Base-by-base conservation (phyloP, 2,797 vertebrate genomes). In the Chaetodon trifasciatus region DNA sequence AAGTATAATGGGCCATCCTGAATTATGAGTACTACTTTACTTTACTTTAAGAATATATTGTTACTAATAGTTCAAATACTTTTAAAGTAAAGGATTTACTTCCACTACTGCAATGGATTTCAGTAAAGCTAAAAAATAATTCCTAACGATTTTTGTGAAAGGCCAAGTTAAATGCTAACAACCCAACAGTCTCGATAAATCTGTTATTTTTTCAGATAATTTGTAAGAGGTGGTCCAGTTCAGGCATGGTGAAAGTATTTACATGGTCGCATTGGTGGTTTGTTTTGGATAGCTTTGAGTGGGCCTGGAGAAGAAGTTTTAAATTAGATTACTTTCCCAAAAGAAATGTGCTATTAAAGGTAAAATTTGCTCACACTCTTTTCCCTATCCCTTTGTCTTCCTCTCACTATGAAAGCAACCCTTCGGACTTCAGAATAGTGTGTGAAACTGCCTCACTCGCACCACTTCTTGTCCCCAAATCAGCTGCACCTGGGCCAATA, bases 401-500 rank as follows among this genome's bases (percentile, higher is more conserved):
- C 6, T 11, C 0, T 47, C 58, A 23, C 37, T 35, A 28, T 57
- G 32, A 47, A 64, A 74, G 23, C 15, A 68, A 42, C 12, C 5
- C 9, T n/a, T 76, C 23, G 28, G 66, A 49, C 39, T 57, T 42
- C 40, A 61, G 70, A 73, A 44, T 49, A 74, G 37, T 35, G 46
- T 73, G 63, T 69, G 44, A 86, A 76, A 71, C 46, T 17, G 50
- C 69, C 57, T 86, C 44, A 65, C 19, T 80, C 55, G 63, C 70
- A 60, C 63, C 10, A 50, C 82, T 82, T 76, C 52, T 74, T 74
- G 66, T 70, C 68, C 80, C 69, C 72, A 78, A 78, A 79, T 79
- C 78, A 76, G 79, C 76, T 70, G 78, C 84, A 91, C 83, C 88
- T 88, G 79, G 23, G 81, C 89, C 86, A 84, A 40, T 61, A 76